Base-by-base conservation (phyloP, 2,888 invertebrate species). In the Luffia ferchaultella region DNA sequence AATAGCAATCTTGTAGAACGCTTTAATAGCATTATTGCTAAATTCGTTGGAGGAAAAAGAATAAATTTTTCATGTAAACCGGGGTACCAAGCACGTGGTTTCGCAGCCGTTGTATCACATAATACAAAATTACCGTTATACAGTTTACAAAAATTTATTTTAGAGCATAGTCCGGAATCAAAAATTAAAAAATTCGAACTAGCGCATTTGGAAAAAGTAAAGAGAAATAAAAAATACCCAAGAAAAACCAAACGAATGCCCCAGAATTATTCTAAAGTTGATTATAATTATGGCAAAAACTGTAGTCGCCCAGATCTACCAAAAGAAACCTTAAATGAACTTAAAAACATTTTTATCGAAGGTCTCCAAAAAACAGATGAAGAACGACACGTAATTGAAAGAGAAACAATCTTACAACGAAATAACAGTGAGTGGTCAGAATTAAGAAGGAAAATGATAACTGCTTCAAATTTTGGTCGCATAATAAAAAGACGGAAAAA, bases 21-120 rank as follows among this genome's bases (percentile, higher is more conserved):
- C 17, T 54, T 53, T 40, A 55, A 55, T 44, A 48, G 53, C 41
- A 45, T 56, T 2, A 54, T 57, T 18, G 54, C 56, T 17, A 58
- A 58, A 44, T 49, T 53, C 17, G 51, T 58, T 12, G 55, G 58
- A 19, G 59, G 55, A 7, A 58, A n/a, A 57, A 54, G 58, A 48
- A 52, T 55, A 7, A 58, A 57, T 52, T 57, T 48, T 51, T 45
- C 53, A 17, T 16, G 30, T 16, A 40, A 45, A 43, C 18, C 51
- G 20, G 47, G 43, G 2, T 58, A 58, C 43, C 51, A 51, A 51
- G 42, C 46, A 17, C 49, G 53, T 41, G 54, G 53, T 48, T 19
- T 44, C 5, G 55, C 47, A 16, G 54, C 57, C 17, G 54, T 53
- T 12, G 48, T 54, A 18, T 48, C 51, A 30, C 49, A 42, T 19